These are phyloP conservation scores for Miopithecus talapoin DNA, from an alignment of 2,797 vertebrate species.

Conservation along the genomic window DNA sequence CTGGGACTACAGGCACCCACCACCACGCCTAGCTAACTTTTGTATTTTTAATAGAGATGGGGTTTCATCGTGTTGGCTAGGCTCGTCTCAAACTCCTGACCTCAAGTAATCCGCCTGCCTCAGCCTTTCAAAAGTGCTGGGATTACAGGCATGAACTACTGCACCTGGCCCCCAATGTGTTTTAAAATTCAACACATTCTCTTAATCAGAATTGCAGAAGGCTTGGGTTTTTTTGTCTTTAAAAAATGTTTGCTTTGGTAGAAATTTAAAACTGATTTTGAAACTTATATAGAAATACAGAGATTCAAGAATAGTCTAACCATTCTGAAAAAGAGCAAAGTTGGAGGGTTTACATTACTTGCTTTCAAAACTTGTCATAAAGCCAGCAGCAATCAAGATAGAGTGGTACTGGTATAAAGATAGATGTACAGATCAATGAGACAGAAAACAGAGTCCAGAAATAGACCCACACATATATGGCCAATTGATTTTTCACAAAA, in stretches of 20 bases:
- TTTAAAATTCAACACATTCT: neutral
- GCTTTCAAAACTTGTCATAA: neutral
- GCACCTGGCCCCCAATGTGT: neutral
- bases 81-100: neutral
- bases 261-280: neutral
- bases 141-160: neutral
- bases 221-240: neutral
- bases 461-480: neutral
- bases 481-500: neutral
- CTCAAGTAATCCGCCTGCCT: neutral
- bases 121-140: neutral
- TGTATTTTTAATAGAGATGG: neutral
- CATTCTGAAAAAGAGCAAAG: neutral
- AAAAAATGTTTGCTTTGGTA: neutral
- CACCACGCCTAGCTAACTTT: neutral
- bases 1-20: neutral
- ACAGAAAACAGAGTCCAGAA: neutral
- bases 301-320: neutral
- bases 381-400: neutral
- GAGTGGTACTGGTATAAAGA: neutral
- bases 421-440: neutral
- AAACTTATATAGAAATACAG: neutral
- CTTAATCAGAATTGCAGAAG: neutral
- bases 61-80: neutral
- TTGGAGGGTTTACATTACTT: neutral